phyloP scores from a whole-genome alignment of 1,140 invertebrate genomes.

The Heliothis subflexa region DNA sequence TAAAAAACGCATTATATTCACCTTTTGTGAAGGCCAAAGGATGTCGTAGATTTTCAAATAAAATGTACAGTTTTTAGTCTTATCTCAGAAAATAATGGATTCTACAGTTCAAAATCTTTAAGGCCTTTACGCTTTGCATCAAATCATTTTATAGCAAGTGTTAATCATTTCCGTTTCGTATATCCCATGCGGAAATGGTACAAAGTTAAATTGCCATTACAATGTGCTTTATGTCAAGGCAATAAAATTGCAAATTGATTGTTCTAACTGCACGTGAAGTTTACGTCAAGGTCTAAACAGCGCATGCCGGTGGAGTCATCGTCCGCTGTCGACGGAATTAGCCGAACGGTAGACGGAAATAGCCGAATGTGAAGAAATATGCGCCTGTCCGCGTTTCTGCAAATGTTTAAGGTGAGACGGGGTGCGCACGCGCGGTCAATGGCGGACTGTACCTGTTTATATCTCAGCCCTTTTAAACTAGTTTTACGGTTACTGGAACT shows the following conservation, averaged over 20 bases:
- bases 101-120: neutral
- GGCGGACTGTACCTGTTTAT: conserved; percentile 40
- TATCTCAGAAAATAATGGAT: conserved; percentile 3
- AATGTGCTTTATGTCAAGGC: conserved; percentile 28
- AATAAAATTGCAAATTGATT: conserved; percentile 39
- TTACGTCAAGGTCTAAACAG: conserved; percentile 71
- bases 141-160: conserved; percentile 27
- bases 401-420: conserved; percentile 60
- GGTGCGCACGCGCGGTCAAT: conserved; percentile 55
- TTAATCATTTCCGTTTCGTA: conserved; percentile 42
- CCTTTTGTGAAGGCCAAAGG: neutral
- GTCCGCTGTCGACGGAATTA: conserved; percentile 78
- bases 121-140: conserved; percentile 2
- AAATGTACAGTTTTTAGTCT: neutral
- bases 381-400: conserved; percentile 70
- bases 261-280: conserved; percentile 39
- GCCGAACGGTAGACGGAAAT: conserved; percentile 77
- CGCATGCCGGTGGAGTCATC: conserved; percentile 80
- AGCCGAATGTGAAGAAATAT: conserved; percentile 74
- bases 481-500: conserved; percentile 25
- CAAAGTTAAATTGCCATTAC: neutral
- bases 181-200: conserved; percentile 33
- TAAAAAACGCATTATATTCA: neutral
- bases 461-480: conserved; percentile 15
- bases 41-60: neutral